Conservation (phyloP, 2,113 vertebrate species). For the Indicator maculatus region DNA sequence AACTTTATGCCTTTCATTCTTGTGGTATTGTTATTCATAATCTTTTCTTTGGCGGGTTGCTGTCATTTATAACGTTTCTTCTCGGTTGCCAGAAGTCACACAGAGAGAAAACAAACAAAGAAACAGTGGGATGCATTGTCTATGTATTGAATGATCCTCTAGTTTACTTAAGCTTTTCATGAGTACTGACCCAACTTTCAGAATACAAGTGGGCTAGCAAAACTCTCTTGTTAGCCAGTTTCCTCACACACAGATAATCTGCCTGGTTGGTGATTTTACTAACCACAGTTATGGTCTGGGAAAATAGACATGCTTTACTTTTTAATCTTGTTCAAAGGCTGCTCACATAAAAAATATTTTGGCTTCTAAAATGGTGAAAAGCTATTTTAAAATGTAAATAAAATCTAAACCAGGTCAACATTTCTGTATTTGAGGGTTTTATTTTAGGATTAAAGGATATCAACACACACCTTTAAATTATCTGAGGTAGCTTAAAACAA, state of each 20-base stretch:
- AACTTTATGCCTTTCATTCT: conserved; percentile 48
- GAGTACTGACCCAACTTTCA: conserved; percentile 25
- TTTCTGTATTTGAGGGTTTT: neutral
- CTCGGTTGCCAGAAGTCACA: conserved; percentile 50
- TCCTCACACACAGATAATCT: neutral
- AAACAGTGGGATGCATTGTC: conserved; percentile 54
- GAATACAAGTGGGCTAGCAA: conserved; percentile 3
- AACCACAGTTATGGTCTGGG: neutral
- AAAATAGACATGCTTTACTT: neutral
- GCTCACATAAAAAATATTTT: conserved; percentile 3
- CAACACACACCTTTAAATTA: neutral
- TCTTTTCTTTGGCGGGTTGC: conserved; percentile 49
- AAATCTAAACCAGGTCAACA: neutral
- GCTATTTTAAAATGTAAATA: conserved; percentile 22
- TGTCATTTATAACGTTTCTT: conserved; percentile 40
- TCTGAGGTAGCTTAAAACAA: neutral
- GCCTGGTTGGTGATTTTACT: neutral
- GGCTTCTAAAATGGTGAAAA: neutral
- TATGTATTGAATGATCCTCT: conserved; percentile 50
- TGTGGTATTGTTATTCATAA: conserved; percentile 60
- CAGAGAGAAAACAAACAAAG: conserved; percentile 62
- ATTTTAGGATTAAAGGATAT: neutral
- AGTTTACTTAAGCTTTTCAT: conserved; percentile 49
- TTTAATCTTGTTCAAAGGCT: neutral
- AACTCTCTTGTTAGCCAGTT: neutral